Evolutionary conservation across 37 sponge, comb jelly and placozoan species (phyloP).

Genomic region (Geodia barretti): DNA sequence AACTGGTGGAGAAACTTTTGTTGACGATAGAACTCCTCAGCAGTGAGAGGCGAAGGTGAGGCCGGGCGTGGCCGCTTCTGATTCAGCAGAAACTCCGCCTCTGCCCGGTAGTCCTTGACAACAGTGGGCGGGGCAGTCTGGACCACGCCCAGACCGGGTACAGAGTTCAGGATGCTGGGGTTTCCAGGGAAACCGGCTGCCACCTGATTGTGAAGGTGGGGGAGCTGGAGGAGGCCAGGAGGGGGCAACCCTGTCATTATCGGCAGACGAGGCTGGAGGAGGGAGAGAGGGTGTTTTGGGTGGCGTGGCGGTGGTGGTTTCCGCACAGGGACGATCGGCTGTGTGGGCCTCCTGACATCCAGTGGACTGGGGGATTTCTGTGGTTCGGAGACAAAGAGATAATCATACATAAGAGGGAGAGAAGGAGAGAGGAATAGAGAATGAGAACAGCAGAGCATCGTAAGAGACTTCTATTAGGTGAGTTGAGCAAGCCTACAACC

Average conservation of each 20-base stretch:
- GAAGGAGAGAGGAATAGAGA: too few relatives aligned
- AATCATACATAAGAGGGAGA: too few relatives aligned
- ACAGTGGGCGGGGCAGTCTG: not conserved
- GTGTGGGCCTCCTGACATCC: not conserved
- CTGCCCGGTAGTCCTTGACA: not conserved
- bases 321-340: too few relatives aligned
- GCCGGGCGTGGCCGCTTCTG: not conserved
- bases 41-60: constrained; percentile 56
- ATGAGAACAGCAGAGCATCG: too few relatives aligned
- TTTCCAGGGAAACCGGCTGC: not conserved
- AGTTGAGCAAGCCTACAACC: too few relatives aligned
- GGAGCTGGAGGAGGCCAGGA: not conserved
- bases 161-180: not conserved
- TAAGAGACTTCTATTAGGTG: too few relatives aligned
- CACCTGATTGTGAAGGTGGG: not conserved
- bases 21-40: constrained; percentile 75
- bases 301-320: too few relatives aligned
- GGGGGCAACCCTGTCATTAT: not conserved
- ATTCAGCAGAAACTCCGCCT: constrained; percentile 1
- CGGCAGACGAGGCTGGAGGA: not conserved
- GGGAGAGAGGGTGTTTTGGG: not conserved
- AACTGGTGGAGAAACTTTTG: constrained; percentile 44
- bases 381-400: too few relatives aligned
- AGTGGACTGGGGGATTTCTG: not conserved
- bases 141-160: not conserved